Conservation (phyloP, 2,888 invertebrate species). For the Macrophya annulata region DNA sequence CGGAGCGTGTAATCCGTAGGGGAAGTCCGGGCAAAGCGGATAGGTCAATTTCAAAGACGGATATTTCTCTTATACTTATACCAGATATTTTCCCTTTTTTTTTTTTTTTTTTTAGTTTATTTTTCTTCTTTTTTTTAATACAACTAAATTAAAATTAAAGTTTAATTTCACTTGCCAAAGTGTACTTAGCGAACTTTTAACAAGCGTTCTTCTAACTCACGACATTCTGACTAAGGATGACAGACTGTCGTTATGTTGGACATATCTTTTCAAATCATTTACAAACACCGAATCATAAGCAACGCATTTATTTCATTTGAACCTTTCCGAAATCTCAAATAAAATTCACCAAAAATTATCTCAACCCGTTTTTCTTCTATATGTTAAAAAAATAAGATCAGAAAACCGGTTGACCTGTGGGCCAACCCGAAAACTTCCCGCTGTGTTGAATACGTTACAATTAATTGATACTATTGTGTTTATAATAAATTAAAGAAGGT, state of each 20-base stretch:
- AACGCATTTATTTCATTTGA: background rate
- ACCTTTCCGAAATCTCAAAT: background rate
- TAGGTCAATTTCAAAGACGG: conserved; percentile 3
- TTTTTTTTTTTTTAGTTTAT: background rate
- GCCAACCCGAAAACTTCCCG: too few species aligned
- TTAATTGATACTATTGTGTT: too few species aligned
- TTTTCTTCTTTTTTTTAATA: background rate
- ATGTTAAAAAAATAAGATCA: too few species aligned
- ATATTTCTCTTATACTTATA: conserved; percentile 1
- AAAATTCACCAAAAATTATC: background rate
- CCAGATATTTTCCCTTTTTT: background rate
- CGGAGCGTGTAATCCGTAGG: conserved; percentile 24
- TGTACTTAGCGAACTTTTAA: background rate
- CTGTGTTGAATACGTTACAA: too few species aligned
- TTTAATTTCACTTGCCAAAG: background rate
- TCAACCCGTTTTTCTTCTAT: background rate
- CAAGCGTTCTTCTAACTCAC: background rate
- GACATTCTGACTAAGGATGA: background rate
- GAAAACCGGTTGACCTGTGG: too few species aligned
- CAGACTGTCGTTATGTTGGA: background rate
- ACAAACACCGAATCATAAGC: background rate
- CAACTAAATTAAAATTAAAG: background rate
- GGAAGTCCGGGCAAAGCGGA: conserved; percentile 12
- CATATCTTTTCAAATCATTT: background rate
- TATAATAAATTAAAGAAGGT: too few species aligned